phyloP scores from a whole-genome alignment of 2,113 vertebrate genomes.

The Malaclemys terrapin region DNA sequence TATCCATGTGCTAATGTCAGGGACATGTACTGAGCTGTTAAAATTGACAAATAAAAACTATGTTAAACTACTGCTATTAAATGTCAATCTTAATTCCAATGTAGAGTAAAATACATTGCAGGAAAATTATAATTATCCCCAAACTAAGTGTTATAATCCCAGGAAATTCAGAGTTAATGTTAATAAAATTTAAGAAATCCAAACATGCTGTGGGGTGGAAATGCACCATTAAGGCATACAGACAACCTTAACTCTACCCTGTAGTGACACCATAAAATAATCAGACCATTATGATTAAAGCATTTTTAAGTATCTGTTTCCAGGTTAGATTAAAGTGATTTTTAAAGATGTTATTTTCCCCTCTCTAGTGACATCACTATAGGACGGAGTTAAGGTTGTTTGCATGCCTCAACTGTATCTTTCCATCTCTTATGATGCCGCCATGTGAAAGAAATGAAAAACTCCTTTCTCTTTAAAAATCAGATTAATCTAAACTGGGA shows the following conservation, averaged over 20 bases:
- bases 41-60: neutral
- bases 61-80: neutral
- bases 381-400: neutral
- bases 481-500: neutral
- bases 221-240: neutral
- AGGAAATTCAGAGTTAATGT: neutral
- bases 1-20: neutral
- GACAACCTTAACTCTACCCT: neutral
- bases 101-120: neutral
- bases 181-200: slow-evolving; percentile 19
- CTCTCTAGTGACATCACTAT: neutral
- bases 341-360: neutral
- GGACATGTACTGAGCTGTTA: neutral
- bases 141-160: neutral
- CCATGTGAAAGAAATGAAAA: neutral
- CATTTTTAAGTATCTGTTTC: neutral
- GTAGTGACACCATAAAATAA: neutral
- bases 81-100: no score
- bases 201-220: neutral
- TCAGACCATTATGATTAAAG: neutral
- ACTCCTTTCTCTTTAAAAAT: neutral
- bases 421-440: neutral
- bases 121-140: neutral
- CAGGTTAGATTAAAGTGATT: neutral
- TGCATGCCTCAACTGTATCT: neutral